These are phyloP conservation scores for Ptilonorhynchus violaceus DNA, from an alignment of 2,113 vertebrate genomes.

Conservation along the genomic window DNA sequence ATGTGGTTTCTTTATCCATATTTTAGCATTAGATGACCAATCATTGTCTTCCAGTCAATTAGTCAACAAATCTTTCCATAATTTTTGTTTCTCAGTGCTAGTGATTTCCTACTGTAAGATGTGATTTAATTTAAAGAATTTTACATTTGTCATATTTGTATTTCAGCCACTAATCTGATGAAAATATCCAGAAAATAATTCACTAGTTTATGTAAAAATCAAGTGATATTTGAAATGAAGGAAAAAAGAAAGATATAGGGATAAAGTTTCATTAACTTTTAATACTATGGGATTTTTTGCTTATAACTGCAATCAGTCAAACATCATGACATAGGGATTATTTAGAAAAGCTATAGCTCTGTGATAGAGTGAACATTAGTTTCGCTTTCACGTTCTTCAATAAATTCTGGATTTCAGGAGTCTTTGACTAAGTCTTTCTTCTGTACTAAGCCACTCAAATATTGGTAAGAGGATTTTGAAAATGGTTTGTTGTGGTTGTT, in stretches of 20 bases:
- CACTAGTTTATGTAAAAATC: neutral
- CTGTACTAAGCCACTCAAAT: neutral
- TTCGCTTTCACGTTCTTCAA: neutral
- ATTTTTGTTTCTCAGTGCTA: neutral
- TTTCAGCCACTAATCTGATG: neutral
- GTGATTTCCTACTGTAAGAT: neutral
- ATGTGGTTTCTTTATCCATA: neutral
- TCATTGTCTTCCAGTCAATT: neutral
- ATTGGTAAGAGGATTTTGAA: neutral
- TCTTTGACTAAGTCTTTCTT: neutral
- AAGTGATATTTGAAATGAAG: neutral
- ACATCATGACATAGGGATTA: neutral
- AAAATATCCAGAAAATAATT: neutral
- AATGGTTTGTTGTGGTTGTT: neutral
- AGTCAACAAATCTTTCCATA: neutral
- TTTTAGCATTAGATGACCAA: neutral
- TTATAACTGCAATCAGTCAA: neutral
- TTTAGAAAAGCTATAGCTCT: neutral
- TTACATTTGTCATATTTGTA: neutral
- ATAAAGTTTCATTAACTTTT: neutral
- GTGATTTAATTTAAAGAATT: neutral
- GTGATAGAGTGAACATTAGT: neutral
- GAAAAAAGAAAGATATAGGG: neutral
- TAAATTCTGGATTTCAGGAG: neutral
- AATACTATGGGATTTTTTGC: neutral